These are phyloP conservation scores for Aphidius ervi DNA, from an alignment of 1,140 invertebrate species.

Conservation along the genomic window DNA sequence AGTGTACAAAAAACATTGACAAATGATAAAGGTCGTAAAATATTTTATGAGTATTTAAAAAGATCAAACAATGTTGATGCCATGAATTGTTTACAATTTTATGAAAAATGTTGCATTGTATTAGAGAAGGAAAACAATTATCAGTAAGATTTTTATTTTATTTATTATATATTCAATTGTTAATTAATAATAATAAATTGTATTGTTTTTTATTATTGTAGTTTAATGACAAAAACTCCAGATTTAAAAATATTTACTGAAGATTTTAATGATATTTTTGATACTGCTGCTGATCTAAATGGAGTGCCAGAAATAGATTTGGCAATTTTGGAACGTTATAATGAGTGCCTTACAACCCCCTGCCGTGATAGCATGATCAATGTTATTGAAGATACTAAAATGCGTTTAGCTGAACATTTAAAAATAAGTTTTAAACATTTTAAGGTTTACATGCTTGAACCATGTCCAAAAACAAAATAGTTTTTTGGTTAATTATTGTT, in stretches of 20 bases:
- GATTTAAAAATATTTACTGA: slow-evolving; percentile 25
- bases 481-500: neutral
- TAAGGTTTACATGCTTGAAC: slow-evolving; percentile 26
- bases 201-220: slow-evolving; percentile 17
- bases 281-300: slow-evolving; percentile 27
- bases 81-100: slow-evolving; percentile 33
- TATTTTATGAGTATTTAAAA: slow-evolving; percentile 33
- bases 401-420: slow-evolving; percentile 26
- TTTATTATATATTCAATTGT: neutral
- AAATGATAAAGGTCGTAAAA: slow-evolving; percentile 27
- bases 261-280: slow-evolving; percentile 20
- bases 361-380: slow-evolving; percentile 26
- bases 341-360: slow-evolving; percentile 22
- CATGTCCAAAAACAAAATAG: slow-evolving; percentile 32
- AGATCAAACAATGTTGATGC: slow-evolving; percentile 23
- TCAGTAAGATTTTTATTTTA: slow-evolving; percentile 25
- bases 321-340: slow-evolving; percentile 26
- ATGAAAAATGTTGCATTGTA: slow-evolving; percentile 28
- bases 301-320: slow-evolving; percentile 32
- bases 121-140: slow-evolving; percentile 23
- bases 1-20: slow-evolving; percentile 32
- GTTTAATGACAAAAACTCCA: slow-evolving; percentile 7
- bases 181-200: neutral
- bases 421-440: slow-evolving; percentile 29
- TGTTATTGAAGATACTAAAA: slow-evolving; percentile 29